Evolutionary conservation across 2,113 vertebrate genomes (phyloP), one percentile per base, ranked within the genome.

Genomic region (Dissostichus mawsoni): DNA sequence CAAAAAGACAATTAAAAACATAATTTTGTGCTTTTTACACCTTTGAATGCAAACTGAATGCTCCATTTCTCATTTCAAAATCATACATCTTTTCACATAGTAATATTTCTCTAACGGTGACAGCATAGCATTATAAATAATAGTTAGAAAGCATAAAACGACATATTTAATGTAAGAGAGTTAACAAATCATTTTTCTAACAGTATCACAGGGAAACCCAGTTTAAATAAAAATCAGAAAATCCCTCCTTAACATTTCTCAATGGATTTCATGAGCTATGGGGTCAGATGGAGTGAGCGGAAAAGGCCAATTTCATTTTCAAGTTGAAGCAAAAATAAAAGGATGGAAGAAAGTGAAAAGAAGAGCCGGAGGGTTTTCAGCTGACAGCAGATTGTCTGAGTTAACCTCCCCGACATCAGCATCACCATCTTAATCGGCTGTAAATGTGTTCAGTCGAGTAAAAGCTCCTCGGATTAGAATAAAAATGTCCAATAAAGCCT

Each of bases 21-120:
- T 41, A 1, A 68, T 59, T 72, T 36, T 92, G 89, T 91, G 90
- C 86, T 89, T 90, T 77, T 83, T 62, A 58, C 47, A 53, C 51
- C 25, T 41, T 74, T 51, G 16, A 81, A 69, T 36, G 20, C 52
- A 83, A 83, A 77, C 57, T 17, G 41, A 80, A 13, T 18, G 7
- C 8, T 70, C 51, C 56, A 58, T 13, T 55, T 48, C 11, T 84
- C n/a, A 41, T 57, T 29, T 62, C 0, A 76, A 83, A 80, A 69
- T 67, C 0, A 63, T 70, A 66, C 2, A 65, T 64, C 29, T 59
- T 62, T 45, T 62, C 29, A 81, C 72, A 65, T 56, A 0, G 72
- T 66, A 62, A 25, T 14, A 25, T 69, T 55, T 69, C 5, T 70
- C 13, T 25, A 44, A 29, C 52, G 61, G 33, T 36, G 53, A 80